Percentiles rank a stretch among this genome's conserved stretches.
phyloP scores from a whole-genome alignment of 2,888 invertebrate genomes.

The Chrysolina oricalcia region DNA sequence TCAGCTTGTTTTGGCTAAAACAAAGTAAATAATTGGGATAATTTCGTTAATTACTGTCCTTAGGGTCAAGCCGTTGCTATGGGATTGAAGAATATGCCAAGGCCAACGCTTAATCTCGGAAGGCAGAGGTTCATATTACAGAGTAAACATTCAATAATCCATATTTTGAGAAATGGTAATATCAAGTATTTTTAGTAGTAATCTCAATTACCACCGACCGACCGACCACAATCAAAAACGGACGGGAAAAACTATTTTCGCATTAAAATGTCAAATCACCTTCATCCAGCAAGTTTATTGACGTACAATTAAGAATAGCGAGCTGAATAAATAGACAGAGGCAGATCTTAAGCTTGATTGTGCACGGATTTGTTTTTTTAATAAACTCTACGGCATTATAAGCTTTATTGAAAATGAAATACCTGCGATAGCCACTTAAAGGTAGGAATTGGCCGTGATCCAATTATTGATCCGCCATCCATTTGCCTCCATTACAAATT shows the following conservation, averaged over 20 bases:
- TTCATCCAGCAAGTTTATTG: too few relatives aligned
- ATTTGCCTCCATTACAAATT: conserved; percentile 50
- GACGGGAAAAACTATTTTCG: too few relatives aligned
- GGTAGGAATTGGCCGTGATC: conserved; percentile 42
- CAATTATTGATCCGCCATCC: conserved; percentile 47
- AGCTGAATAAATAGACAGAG: background rate
- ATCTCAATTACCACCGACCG: too few relatives aligned
- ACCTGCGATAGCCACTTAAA: conserved; percentile 40
- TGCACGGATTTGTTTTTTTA: conserved; percentile 14
- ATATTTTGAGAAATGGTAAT: too few relatives aligned
- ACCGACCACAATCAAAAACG: too few relatives aligned
- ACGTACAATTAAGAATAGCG: too few relatives aligned
- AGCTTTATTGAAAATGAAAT: conserved; percentile 39
- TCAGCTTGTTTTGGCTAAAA: background rate
- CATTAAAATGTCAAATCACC: too few relatives aligned
- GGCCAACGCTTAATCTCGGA: background rate
- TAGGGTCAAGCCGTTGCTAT: background rate
- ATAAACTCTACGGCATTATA: conserved; percentile 27
- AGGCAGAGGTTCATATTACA: too few relatives aligned
- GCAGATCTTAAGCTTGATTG: background rate
- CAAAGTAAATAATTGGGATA: background rate
- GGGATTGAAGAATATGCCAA: background rate
- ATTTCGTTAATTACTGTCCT: background rate
- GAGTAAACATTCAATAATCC: too few relatives aligned
- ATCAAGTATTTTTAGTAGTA: too few relatives aligned